Evolutionary conservation across 2,888 invertebrate genomes (phyloP), one percentile per base, ranked within the genome.

Genomic region (Unio delphinus): DNA sequence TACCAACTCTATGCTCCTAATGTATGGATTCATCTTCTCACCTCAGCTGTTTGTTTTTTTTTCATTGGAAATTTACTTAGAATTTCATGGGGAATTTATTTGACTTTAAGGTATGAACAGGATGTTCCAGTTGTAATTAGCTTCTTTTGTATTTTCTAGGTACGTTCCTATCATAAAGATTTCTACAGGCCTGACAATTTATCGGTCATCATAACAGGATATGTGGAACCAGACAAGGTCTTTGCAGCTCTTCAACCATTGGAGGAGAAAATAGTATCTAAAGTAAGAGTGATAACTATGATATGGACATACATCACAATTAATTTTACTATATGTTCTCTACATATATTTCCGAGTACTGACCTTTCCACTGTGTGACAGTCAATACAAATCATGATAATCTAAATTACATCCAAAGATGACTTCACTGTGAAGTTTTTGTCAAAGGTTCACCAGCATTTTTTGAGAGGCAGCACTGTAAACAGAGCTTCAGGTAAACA

Each of bases 141-240:
- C 7, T 34, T 67, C 59, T 1, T 61, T 28, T n/a, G n/a, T 45
- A 74, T 57, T 74, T 74, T 79, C 28, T 84, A 95, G 95, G 94
- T 95, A 8, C 92, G 92, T 79, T 91, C 93, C 20, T 98, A 94
- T 88, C 97, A 97, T 89, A 93, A 94, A 82, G 92, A 94, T 74
- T 97, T 95, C 90, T 98, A 97, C 90, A 92, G 96, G 30, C 94
- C 97, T 3, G 95, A 96, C 90, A 98, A 98, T 89, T 91, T 97
- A 71, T 94, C 94, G 73, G 91, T 97, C 4, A 94, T 96, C 67
- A 93, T 97, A 66, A 94, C 95, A 20, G 97, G 97, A 0, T 94
- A 94, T 90, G 94, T 96, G 26, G 92, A 88, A 26, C 83, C 88
- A 54, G 82, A 93, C 20, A 93, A 95, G 83, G 93, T 97, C 4